Evolutionary conservation across 2,888 invertebrate species (phyloP), one percentile per base, ranked within the genome.

Genomic region (Nomada flava): DNA sequence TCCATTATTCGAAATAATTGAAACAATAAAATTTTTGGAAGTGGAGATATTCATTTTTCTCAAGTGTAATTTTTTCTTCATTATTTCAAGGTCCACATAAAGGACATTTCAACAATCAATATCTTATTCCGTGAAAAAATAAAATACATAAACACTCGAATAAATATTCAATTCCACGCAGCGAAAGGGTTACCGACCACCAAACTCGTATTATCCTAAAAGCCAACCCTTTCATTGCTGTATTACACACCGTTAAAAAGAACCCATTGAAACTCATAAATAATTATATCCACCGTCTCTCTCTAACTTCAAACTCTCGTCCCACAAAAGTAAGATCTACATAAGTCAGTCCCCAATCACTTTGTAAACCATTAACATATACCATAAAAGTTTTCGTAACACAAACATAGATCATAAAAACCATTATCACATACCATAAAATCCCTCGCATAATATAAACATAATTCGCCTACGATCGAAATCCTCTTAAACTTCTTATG

Each of bases 191-290:
- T n/a, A 52, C 52, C 23, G 20, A 63, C 18, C 7, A 60, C 60
- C 13, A 15, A 20, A 52, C 15, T 15, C 50, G 29, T 26, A 47
- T 36, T 23, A 26, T 9, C 2, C 26, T 26, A 20, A 52, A 23
- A 50, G 60, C 50, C 59, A 52, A 74, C 42, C 47, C 50, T 74
- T 67, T 67, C 74, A 42, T 67, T 67, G 67, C 50, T 67, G 59
- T 18, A 18, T 29, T 29, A 2, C 5, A 20, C 23, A 42, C 18
- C 53, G 18, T 3, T 15, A 23, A n/a, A 15, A 50, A 7, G 7
- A 50, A 50, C 18, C 15, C 50, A 18, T 50, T 15, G 18, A 50
- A 15, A 50, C 18, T 50, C 50, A 50, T 15, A 15, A 15, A 15
- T 18, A 50, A 50, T 50, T 36, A 36, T 36, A 36, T 36, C 36